Conservation (phyloP, 2,113 vertebrate genomes). For the Crotalus helleri region DNA sequence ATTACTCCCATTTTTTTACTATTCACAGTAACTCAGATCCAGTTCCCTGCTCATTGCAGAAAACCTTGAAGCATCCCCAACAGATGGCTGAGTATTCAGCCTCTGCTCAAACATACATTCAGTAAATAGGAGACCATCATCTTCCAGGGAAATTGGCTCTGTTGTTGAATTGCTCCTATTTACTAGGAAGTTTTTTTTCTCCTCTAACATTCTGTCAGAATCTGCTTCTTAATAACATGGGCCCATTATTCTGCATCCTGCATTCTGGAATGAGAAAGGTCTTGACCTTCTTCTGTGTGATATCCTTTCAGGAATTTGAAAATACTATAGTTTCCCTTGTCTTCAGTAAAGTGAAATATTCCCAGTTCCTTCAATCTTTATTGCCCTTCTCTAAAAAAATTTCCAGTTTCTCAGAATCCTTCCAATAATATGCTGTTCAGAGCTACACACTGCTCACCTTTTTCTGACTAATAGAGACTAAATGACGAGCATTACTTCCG, state of each 20-base stretch:
- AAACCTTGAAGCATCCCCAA: background rate
- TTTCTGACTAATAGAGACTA: background rate
- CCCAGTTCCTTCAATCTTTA: background rate
- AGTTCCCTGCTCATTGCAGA: background rate
- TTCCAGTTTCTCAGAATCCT: background rate
- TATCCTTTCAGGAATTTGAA: background rate
- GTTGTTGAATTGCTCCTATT: background rate
- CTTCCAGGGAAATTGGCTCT: background rate
- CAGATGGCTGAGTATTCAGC: background rate
- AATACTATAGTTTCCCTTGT: background rate
- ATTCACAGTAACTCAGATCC: background rate
- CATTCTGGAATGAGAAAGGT: background rate
- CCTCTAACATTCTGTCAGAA: background rate
- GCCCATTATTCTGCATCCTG: background rate
- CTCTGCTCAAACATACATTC: background rate
- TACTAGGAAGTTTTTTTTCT: background rate
- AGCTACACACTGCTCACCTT: background rate
- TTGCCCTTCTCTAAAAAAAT: background rate
- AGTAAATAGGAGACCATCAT: background rate
- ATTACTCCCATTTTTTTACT: background rate
- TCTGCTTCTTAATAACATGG: background rate
- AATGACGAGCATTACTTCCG: background rate
- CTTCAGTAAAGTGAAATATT: background rate
- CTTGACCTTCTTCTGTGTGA: background rate
- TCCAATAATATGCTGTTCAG: background rate